These are phyloP conservation scores for Dasyprocta punctata DNA, from an alignment of 2,113 vertebrate genomes.

Conservation along the genomic window DNA sequence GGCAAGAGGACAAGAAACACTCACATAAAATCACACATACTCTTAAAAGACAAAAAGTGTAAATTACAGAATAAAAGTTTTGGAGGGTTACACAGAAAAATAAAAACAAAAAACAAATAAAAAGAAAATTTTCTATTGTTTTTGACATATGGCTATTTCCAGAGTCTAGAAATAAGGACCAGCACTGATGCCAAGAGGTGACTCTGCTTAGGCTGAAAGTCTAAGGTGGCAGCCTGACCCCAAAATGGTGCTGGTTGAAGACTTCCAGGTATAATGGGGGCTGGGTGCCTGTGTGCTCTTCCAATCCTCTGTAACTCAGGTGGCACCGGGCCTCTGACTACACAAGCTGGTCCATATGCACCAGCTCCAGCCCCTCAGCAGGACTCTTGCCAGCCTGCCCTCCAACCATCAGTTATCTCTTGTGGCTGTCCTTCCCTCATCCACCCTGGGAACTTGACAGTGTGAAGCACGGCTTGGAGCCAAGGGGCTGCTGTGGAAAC, in stretches of 20 bases:
- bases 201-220: neutral
- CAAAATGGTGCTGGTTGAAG: neutral
- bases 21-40: neutral
- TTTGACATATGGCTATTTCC: neutral
- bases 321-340: neutral
- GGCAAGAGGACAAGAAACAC: neutral
- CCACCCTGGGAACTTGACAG: neutral
- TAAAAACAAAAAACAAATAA: neutral
- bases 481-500: neutral
- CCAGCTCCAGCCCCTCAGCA: neutral
- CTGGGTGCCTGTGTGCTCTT: neutral
- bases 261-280: neutral
- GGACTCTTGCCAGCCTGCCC: neutral
- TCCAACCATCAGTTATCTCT: neutral
- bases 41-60: neutral
- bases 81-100: neutral
- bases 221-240: neutral
- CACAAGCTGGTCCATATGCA: neutral
- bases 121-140: neutral
- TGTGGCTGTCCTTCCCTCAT: neutral
- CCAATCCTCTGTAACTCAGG: neutral
- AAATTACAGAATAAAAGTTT: neutral
- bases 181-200: neutral
- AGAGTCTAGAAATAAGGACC: neutral
- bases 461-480: neutral